Evolutionary conservation across 2,113 vertebrate species (phyloP).

Genomic region (Nesoenas mayeri): DNA sequence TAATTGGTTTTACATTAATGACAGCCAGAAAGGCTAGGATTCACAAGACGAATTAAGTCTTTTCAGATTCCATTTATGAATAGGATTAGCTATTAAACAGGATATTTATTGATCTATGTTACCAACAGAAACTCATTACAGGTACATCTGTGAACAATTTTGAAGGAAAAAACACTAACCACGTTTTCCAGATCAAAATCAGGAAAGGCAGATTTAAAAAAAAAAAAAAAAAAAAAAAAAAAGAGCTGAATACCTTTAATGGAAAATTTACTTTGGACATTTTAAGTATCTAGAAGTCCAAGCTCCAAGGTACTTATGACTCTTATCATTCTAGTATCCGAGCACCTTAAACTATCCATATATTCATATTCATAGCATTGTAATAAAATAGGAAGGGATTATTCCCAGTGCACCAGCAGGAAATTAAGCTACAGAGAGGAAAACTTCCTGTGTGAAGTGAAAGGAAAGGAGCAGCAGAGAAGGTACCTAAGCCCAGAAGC

Average conservation of each 20-base stretch:
- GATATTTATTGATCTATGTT: constrained; percentile 6
- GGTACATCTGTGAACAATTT: neutral
- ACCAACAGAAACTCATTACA: neutral
- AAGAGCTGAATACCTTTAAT: neutral
- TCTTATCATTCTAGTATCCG: neutral
- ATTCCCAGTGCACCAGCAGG: neutral
- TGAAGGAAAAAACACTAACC: neutral
- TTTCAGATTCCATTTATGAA: neutral
- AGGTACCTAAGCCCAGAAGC: neutral
- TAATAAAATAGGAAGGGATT: neutral
- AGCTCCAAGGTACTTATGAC: neutral
- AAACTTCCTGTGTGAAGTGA: neutral
- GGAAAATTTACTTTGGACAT: neutral
- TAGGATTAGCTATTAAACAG: constrained; percentile 11
- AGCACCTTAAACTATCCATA: neutral
- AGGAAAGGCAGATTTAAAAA: neutral
- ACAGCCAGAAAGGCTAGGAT: neutral
- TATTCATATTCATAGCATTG: neutral
- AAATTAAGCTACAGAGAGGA: neutral
- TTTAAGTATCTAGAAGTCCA: neutral
- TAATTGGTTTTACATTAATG: constrained; percentile 15
- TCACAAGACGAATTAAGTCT: constrained; percentile 11
- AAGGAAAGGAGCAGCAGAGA: neutral
- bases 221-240: neutral
- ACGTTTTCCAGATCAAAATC: neutral